Evolutionary conservation across 2,113 vertebrate species (phyloP), one percentile per base, ranked within the genome.

Genomic region (Petromus typicus): DNA sequence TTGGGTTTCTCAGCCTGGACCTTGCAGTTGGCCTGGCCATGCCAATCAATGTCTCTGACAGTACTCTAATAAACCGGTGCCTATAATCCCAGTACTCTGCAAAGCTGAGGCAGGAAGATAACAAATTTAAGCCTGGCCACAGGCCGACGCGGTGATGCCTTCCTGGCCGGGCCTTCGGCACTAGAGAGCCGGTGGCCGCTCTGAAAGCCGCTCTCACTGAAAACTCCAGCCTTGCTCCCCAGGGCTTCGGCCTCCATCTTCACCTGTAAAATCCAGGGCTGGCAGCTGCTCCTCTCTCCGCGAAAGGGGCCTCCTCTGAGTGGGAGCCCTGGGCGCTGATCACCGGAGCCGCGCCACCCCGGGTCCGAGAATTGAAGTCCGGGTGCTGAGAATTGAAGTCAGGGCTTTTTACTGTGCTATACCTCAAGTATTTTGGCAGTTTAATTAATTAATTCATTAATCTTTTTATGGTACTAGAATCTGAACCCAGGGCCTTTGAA

Each of bases 291-390:
- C 37, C 54, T 40, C 66, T 25, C 84, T 48, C 37, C 1, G 81
- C 54, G 78, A 96, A 91, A 86, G 91, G 86, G 86, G 93, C 91
- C 61, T 78, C 89, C 45, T 85, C 66, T 2, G 45, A 73, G 87
- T 66, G 78, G 43, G 86, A 82, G 43, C 37, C 78, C 54, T 2
- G 66, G 94, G 83, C 71, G 5, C 90, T 32, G 48, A 63, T n/a
- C 51, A 4, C 3, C 32, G 5, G 90, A 13, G 4, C 56, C 0
- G 9, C 16, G 23, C 37, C 30, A 18, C 30, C 18, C 37, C 9
- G 0, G 14, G 82, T n/a, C n/a, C n/a, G n/a, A n/a, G n/a, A n/a
- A n/a, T n/a, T n/a, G n/a, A n/a, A n/a, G n/a, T n/a, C n/a, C n/a
- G n/a, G n/a, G n/a, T n/a, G n/a, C n/a, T n/a, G n/a, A n/a, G n/a